phyloP scores from a whole-genome alignment of 1,140 invertebrate genomes.

The Dendrolimus punctatus region DNA sequence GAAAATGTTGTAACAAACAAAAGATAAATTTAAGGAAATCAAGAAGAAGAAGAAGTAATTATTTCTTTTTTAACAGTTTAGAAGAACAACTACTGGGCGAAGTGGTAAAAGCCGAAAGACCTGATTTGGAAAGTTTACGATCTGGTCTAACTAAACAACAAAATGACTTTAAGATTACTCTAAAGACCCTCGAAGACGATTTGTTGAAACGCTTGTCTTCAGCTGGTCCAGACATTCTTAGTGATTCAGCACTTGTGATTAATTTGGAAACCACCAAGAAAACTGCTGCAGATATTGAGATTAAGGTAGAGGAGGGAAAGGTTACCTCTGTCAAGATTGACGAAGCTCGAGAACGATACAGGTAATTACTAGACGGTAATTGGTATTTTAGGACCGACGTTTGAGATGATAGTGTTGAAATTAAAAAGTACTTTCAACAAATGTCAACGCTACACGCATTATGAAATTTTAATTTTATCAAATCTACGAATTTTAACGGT shows the following conservation, averaged over 20 bases:
- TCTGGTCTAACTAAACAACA: constrained; percentile 90
- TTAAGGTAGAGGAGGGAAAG: constrained; percentile 89
- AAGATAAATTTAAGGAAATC: not conserved
- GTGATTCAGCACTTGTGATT: constrained; percentile 90
- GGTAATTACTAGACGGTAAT: constrained; percentile 24
- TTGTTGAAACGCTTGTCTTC: constrained; percentile 88
- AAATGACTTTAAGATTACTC: constrained; percentile 94
- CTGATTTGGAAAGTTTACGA: constrained; percentile 87
- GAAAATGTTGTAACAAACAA: too few relatives aligned
- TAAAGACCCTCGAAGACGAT: constrained; percentile 93
- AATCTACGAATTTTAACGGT: too few relatives aligned
- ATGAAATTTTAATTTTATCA: too few relatives aligned
- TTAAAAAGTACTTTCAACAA: too few relatives aligned
- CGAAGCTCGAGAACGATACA: constrained; percentile 89
- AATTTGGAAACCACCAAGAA: constrained; percentile 96
- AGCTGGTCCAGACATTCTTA: constrained; percentile 92
- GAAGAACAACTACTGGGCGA: constrained; percentile 95
- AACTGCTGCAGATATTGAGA: constrained; percentile 91
- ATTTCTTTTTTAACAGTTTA: constrained; percentile 60
- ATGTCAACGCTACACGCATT: not conserved
- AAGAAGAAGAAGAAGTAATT: not conserved
- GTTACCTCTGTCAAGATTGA: constrained; percentile 91
- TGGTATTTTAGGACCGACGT: not conserved
- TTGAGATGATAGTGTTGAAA: too few relatives aligned
- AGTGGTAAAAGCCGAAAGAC: constrained; percentile 94